Base-by-base conservation (phyloP, 2,797 vertebrate species). In the Sebastes matsubarae region DNA sequence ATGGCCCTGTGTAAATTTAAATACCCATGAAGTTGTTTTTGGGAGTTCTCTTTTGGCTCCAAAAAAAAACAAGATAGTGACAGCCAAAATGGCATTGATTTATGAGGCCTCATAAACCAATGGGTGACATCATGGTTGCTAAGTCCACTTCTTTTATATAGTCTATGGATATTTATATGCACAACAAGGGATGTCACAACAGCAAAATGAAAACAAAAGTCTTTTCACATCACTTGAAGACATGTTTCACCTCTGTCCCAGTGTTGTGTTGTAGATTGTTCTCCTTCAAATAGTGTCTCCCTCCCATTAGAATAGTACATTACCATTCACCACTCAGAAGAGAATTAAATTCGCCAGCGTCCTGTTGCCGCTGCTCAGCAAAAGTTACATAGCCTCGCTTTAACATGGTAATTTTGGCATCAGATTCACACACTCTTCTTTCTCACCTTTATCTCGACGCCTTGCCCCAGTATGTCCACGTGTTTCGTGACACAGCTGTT, bases 401-500 rank as follows among this genome's bases (percentile, higher is more conserved):
- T 18, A 46, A 50, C 46, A 50, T 20, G 46, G 46, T 50, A 46
- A 22, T 54, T n/a, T 54, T 54, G n/a, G 20, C 8, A 54, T 54
- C 4, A 54, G 50, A 54, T 4, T n/a, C 20, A 22, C 50, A n/a
- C 50, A 22, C 50, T 54, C 2, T 22, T 60, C 57, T 4, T 10
- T 30, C 86, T 91, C 85, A 98, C 97, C 97, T 97, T 97, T 93
- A 98, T 89, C 83, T 97, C 94, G 0, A 92, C 82, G 68, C 98
- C 98, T 68, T 94, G 96, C 11, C 97, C 98, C 81, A 88, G 93
- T 67, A 98, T 90, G 68, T 96, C 96, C 67, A 98, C 87, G 1
- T 86, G 89, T 73, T 96, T 93, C 3, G 88, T 94, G 58, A 93
- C 90, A 38, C 94, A 94, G 20, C 95, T 92, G 5, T 97, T 97